Base-by-base conservation (phyloP, 2,113 vertebrate genomes). In the Heliornis fulica region DNA sequence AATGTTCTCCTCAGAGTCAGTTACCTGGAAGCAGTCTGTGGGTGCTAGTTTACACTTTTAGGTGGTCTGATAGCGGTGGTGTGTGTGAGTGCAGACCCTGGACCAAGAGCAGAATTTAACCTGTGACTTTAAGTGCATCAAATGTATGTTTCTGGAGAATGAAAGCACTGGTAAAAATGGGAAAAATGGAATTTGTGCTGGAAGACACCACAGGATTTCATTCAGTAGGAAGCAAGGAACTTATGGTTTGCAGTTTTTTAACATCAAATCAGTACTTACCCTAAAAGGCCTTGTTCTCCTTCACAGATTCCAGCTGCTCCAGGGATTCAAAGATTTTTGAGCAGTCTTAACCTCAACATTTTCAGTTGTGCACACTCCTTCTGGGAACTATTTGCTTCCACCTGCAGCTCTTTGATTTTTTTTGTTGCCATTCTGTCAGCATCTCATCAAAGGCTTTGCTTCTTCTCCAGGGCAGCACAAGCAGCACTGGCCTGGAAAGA, bases 391-490 rank as follows among this genome's bases (percentile, higher is more conserved):
- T 97, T 97, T 46, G 96, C 90, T 59, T 98, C 97, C 32, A 98
- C 93, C 48, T 98, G 96, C 69, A 98, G 90, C 74, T 98, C 97
- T 95, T 98, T 96, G 4, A 96, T 94, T 97, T 98, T 98, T 98
- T 98, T 87, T 98, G 97, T 95, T 97, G 97, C 98, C 97, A 94
- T 94, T 98, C 96, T 2, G 95, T 94, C 43, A 98, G 95, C 93
- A 97, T 95, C 94, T 98, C 98, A 92, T 98, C 97, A 22, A 98
- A 98, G 78, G 89, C 83, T 31, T 76, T 98, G 98, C 91, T 98
- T 97, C 94, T 98, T 98, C 82, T 98, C 97, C 87, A 98, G 97
- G 53, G 94, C 97, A 7, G 97, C 97, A 13, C 97, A 97, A 17
- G 98, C 97, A 23, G 97, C 97, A 8, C 78, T 98, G 92, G 97